These are phyloP conservation scores for Bradypodion ventrale DNA, from an alignment of 2,797 vertebrate species.

Conservation along the genomic window DNA sequence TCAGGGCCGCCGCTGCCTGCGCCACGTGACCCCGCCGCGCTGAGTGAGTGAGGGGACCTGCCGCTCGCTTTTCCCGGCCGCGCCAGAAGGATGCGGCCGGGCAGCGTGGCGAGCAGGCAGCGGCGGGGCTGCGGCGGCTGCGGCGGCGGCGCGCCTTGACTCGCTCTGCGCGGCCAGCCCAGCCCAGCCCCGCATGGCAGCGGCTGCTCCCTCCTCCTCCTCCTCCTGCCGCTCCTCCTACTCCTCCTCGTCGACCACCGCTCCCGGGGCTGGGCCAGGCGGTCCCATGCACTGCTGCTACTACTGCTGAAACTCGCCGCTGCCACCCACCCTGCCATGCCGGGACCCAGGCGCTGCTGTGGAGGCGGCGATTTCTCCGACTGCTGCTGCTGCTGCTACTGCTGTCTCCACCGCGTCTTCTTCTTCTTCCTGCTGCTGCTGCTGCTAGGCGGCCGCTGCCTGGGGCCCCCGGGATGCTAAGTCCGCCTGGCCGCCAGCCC, in stretches of 20 bases:
- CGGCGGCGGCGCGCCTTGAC: slow-evolving; percentile 41
- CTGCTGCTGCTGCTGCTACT: slow-evolving; percentile 37
- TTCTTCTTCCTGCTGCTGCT: too few relatives aligned
- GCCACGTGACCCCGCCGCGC: slow-evolving; percentile 72
- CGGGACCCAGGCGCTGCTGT: slow-evolving; percentile 17
- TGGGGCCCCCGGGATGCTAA: slow-evolving; percentile 73
- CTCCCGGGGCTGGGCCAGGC: neutral
- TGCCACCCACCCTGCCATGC: slow-evolving; percentile 28
- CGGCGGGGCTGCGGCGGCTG: slow-evolving; percentile 64
- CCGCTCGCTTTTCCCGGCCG: slow-evolving; percentile 73
- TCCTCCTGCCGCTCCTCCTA: slow-evolving; percentile 1
- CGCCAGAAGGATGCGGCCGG: slow-evolving; percentile 74
- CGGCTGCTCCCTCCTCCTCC: slow-evolving; percentile 39
- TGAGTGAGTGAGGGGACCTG: slow-evolving; percentile 72
- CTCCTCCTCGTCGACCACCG: neutral
- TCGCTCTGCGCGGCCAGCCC: slow-evolving; percentile 26
- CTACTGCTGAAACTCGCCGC: neutral
- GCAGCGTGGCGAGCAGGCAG: too few relatives aligned
- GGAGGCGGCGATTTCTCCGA: too few relatives aligned
- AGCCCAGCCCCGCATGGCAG: slow-evolving; percentile 53
- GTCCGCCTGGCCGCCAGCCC: too few relatives aligned
- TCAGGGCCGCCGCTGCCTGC: slow-evolving; percentile 57
- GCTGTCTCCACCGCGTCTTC: too few relatives aligned
- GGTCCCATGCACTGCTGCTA: neutral
- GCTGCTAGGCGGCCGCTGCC: slow-evolving; percentile 61